Conservation (phyloP, 35 echinoderm and acorn worm genomes). For the Patiria miniata region DNA sequence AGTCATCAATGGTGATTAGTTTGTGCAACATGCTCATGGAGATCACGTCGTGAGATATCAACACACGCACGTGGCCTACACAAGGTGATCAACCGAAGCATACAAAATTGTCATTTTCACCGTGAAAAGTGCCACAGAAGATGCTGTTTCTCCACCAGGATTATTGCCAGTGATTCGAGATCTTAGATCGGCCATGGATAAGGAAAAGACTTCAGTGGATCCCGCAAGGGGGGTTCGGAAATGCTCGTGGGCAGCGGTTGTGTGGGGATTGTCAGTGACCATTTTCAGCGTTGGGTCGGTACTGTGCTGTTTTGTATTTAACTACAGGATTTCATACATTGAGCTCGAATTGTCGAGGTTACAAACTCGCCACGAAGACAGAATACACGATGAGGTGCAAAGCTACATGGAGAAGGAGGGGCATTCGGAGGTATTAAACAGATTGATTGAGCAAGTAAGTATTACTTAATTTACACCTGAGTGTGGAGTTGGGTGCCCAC, state of each 20-base stretch:
- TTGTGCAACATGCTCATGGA: neutral
- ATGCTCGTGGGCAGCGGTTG: neutral
- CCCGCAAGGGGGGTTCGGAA: neutral
- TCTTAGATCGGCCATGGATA: neutral
- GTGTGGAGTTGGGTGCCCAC: neutral
- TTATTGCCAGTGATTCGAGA: constrained; percentile 6
- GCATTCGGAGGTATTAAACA: too few relatives aligned
- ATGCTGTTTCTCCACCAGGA: neutral
- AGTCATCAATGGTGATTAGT: constrained; percentile 9
- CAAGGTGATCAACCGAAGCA: neutral
- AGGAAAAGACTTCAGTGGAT: neutral
- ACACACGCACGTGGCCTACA: constrained; percentile 15
- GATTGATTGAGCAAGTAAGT: constrained; percentile 18
- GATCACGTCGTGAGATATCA: neutral
- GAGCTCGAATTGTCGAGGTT: neutral
- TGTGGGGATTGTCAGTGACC: constrained; percentile 2
- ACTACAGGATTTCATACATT: constrained; percentile 13
- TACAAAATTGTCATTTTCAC: neutral
- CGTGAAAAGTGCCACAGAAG: neutral
- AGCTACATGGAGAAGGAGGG: neutral
- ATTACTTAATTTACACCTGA: neutral
- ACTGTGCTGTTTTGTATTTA: neutral
- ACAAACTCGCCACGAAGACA: neutral
- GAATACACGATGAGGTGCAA: neutral
- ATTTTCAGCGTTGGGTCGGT: constrained; percentile 7